Conservation (phyloP, 2,797 vertebrate species). For the Diceros bicornis region DNA sequence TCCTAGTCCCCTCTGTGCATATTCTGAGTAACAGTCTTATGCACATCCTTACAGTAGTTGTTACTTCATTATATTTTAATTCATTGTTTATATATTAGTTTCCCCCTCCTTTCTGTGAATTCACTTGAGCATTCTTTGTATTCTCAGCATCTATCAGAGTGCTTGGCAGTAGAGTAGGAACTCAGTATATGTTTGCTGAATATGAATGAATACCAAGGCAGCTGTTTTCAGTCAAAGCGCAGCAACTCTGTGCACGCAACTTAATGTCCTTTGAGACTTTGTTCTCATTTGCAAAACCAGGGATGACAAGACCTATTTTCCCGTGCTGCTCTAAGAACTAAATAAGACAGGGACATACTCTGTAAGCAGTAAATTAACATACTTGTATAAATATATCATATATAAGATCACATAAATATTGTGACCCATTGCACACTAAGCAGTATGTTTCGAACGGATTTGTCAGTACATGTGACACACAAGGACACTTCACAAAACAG, state of each 20-base stretch:
- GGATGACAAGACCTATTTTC: not conserved
- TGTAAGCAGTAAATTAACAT: not conserved
- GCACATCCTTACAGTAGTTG: not conserved
- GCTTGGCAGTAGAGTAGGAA: slow-evolving; percentile 70
- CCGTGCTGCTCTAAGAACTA: slow-evolving; percentile 11
- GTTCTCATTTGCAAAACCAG: slow-evolving; percentile 65
- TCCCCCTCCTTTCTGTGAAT: slow-evolving; percentile 64
- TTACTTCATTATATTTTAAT: slow-evolving; percentile 65
- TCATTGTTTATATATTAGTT: slow-evolving; percentile 43
- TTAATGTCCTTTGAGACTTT: slow-evolving; percentile 70
- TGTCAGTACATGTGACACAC: not conserved
- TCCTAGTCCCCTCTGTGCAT: not conserved
- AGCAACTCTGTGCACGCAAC: slow-evolving; percentile 50
- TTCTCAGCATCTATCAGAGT: slow-evolving; percentile 62
- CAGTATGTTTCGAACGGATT: not conserved
- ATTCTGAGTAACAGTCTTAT: not conserved
- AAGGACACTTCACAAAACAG: not conserved
- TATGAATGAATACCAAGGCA: slow-evolving; percentile 78
- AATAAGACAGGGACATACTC: not conserved
- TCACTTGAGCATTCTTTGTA: slow-evolving; percentile 72
- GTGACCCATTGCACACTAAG: not conserved
- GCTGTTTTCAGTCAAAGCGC: slow-evolving; percentile 58
- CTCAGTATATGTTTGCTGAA: slow-evolving; percentile 79
- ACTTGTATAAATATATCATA: not conserved
- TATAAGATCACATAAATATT: not conserved